Percentiles rank a stretch among this genome's conserved stretches.
phyloP scores from a whole-genome alignment of 2,113 vertebrate genomes.

The Microcebus lehilahytsara region DNA sequence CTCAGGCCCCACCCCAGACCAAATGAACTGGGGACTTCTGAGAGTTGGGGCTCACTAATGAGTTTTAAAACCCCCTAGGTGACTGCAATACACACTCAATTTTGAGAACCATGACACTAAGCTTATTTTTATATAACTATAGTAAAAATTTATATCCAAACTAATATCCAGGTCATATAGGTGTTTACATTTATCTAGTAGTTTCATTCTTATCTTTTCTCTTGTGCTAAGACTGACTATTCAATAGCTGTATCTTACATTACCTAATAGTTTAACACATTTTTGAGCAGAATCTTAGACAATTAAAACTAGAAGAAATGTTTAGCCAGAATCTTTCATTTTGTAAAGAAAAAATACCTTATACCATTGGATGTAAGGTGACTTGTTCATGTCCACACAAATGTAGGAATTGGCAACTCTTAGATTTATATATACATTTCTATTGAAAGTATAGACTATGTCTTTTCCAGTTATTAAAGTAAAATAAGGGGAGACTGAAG shows the following conservation, averaged over 20 bases:
- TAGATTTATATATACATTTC: background rate
- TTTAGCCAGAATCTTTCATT: background rate
- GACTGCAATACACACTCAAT: no score
- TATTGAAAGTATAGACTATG: background rate
- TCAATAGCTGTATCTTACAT: no score
- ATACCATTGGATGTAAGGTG: rapidly evolving
- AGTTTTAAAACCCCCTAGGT: no score
- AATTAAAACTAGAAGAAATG: background rate
- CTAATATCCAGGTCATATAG: background rate
- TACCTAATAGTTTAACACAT: background rate
- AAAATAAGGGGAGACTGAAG: background rate
- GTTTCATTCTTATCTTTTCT: background rate
- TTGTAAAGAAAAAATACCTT: background rate
- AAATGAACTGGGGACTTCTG: no score
- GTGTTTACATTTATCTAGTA: background rate
- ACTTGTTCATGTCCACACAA: background rate
- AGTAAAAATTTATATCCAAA: background rate
- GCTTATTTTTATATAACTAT: no score
- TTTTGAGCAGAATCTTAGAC: no score
- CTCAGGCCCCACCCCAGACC: no score
- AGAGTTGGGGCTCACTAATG: no score
- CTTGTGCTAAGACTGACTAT: no score
- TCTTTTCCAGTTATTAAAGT: background rate
- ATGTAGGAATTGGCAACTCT: background rate
- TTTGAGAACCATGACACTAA: no score